Base-by-base conservation (phyloP, 2,113 vertebrate genomes). In the Catagonus wagneri region DNA sequence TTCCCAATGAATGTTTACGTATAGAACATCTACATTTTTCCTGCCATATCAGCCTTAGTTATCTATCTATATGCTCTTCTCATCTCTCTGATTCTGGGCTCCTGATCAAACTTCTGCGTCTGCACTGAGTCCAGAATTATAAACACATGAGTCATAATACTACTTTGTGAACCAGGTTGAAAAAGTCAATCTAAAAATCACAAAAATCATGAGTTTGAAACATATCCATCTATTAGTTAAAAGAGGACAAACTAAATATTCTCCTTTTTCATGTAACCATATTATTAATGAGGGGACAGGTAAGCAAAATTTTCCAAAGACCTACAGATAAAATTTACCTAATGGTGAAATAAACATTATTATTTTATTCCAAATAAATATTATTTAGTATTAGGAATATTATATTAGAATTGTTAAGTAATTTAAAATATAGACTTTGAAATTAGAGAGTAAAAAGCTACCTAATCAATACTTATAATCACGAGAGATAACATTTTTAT, bases 141-240 rank as follows among this genome's bases (percentile, higher is more conserved):
- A 72, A 65, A 66, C 52, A 44, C 2, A 36, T 66, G 75, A 78
- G 69, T 95, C 87, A 58, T 34, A 79, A 15, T 76, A 76, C 16
- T 80, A 71, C 29, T 90, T 83, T 88, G 76, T 91, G 56, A 89
- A 94, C 11, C 65, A 39, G 78, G 36, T 39, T 79, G 63, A 95
- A n/a, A 94, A 96, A 79, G 39, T 74, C 56, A 56, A 54, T 72
- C 81, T 95, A 66, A 76, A 93, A 81, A 84, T 50, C 36, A 78
- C 34, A 88, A 74, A 89, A 74, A 94, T 84, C 50, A 84, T 74
- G 17, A 7, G 14, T 94, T 88, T 74, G 56, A 69, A 94, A 60
- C 36, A 54, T 34, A 52, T n/a, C 14, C 29, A n/a, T 78, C 61
- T 83, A 39, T 88, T 88, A 60, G 63, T 72, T 84, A 92, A 94